Evolutionary conservation across 2,797 vertebrate genomes (phyloP), one percentile per base, ranked within the genome.

Genomic region (Fratercula arctica): DNA sequence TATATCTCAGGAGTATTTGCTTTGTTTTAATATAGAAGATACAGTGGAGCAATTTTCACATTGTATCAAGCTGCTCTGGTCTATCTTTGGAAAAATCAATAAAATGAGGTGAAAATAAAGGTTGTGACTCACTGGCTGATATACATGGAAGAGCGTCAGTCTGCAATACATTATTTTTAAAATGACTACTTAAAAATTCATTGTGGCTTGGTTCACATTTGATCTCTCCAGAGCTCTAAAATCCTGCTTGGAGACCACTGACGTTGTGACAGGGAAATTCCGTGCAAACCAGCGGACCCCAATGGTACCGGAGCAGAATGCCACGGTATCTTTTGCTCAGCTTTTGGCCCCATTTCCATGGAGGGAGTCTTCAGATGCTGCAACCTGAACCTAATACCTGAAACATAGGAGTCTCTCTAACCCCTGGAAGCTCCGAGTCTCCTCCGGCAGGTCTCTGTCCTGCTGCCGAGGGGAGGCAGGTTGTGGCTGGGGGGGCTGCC

Each of bases 21-120:
- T 92, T 80, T 92, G 23, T 39, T 87, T 84, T 72, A 89, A 64
- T 77, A 45, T 18, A 77, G 46, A 69, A 93, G 48, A 72, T 54
- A 69, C 45, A 60, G 28, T 61, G 21, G n/a, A 95, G 20, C 51
- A 81, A 84, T 91, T 91, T 91, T 89, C 61, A 64, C 53, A 33
- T 87, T 76, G 29, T 75, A 84, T 69, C 50, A 87, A 75, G 46
- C 93, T 89, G 10, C 13, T 90, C 48, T 59, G 51, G 25, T 73
- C 83, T 92, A 43, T 84, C 67, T 93, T 91, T 67, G 75, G 82
- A 93, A 91, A 91, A 96, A 90, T 85, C 90, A 92, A 79, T 92
- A 93, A 75, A 90, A 61, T 2, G 0, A 70, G 29, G n/a, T 63
- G 53, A 50, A 93, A 94, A 87, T 84, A 88, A 88, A 70, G 43